phyloP scores from a whole-genome alignment of 2,888 invertebrate species.

The Lochmaea crataegi region DNA sequence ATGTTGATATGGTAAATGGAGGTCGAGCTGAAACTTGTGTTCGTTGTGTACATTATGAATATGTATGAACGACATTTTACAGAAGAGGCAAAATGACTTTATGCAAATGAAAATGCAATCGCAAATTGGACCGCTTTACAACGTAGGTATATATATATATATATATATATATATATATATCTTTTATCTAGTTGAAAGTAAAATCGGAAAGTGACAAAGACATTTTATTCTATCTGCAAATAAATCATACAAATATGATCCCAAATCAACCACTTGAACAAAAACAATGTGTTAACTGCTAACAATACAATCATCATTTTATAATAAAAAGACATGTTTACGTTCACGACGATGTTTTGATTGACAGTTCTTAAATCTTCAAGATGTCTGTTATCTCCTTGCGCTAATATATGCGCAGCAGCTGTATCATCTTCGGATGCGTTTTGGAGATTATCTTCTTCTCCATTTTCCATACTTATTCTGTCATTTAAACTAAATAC shows the following conservation, averaged over 20 bases:
- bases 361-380: constrained; percentile 47
- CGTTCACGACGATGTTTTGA: constrained; percentile 51
- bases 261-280: constrained; percentile 51
- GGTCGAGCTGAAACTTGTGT: constrained; percentile 13
- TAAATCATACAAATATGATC: constrained; percentile 38
- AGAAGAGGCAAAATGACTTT: constrained; percentile 19
- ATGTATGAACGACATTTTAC: constrained; percentile 7
- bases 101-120: constrained; percentile 27
- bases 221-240: too few species aligned
- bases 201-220: background rate
- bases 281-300: constrained; percentile 49
- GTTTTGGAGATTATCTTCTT: constrained; percentile 18
- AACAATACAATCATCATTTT: constrained; percentile 53
- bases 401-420: constrained; percentile 45
- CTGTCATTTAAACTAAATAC: constrained; percentile 37
- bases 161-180: too few species aligned
- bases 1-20: constrained; percentile 32
- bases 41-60: constrained; percentile 4
- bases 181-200: too few species aligned
- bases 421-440: constrained; percentile 29
- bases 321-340: constrained; percentile 52
- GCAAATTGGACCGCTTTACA: constrained; percentile 22
- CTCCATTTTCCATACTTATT: constrained; percentile 9
- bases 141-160: too few species aligned
- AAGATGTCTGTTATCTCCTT: constrained; percentile 48